These are phyloP conservation scores for Geococcyx californianus DNA, from an alignment of 2,113 vertebrate species.

Conservation along the genomic window DNA sequence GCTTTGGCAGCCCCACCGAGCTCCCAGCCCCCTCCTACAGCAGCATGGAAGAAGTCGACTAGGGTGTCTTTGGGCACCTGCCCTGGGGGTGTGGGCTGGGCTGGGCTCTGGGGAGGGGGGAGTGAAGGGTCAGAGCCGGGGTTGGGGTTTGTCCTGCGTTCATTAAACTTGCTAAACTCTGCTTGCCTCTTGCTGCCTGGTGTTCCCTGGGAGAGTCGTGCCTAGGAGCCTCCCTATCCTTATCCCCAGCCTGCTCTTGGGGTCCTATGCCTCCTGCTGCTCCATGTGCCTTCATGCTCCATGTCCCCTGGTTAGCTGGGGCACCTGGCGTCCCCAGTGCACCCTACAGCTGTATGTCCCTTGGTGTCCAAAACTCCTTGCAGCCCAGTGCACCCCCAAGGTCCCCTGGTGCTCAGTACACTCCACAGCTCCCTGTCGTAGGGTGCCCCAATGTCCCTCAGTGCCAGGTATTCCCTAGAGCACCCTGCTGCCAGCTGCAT, in stretches of 20 bases:
- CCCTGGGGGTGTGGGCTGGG: not conserved
- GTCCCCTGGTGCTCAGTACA: too few relatives aligned
- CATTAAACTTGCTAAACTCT: slow-evolving; percentile 41
- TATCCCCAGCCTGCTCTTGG: not conserved
- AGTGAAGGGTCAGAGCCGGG: not conserved
- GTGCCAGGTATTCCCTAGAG: not conserved
- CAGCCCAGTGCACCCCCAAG: not conserved
- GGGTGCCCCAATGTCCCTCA: not conserved
- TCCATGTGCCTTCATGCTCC: fast-evolving
- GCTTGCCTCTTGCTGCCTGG: not conserved
- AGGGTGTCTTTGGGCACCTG: not conserved
- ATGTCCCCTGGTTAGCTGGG: not conserved
- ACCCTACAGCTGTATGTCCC: not conserved
- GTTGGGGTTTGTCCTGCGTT: slow-evolving; percentile 13
- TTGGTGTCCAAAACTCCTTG: not conserved
- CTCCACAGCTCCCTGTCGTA: not conserved
- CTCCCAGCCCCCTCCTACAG: slow-evolving; percentile 88
- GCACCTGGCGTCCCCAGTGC: not conserved
- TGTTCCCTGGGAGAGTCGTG: not conserved
- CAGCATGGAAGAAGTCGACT: slow-evolving; percentile 99
- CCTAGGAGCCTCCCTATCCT: not conserved
- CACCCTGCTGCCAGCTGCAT: not conserved
- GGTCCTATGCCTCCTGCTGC: not conserved
- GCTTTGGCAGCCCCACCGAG: slow-evolving; percentile 83
- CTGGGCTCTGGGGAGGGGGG: not conserved